Percentiles rank a stretch among this genome's conserved stretches.
phyloP scores from a whole-genome alignment of 2,113 vertebrate genomes.

The Mystacornis crossleyi region DNA sequence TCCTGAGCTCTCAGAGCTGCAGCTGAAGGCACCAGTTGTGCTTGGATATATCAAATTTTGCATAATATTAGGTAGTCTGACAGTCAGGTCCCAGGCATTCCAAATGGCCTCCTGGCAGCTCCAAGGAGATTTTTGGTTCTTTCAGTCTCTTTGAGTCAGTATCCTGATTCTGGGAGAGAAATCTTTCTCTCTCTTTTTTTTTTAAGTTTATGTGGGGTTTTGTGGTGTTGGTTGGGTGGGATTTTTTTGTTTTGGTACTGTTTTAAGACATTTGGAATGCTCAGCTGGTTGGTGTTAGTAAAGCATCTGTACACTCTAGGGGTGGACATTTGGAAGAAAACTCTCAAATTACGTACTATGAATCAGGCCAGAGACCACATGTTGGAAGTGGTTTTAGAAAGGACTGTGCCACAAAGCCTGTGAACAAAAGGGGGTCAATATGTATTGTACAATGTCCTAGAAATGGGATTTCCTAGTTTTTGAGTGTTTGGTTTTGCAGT shows the following conservation, averaged over 20 bases:
- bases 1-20: background rate
- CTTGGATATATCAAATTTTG: background rate
- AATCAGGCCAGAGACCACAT: background rate
- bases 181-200: background rate
- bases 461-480: background rate
- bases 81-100: background rate
- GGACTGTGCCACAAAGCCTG: background rate
- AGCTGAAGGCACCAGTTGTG: background rate
- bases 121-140: background rate
- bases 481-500: background rate
- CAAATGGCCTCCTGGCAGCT: background rate
- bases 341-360: background rate
- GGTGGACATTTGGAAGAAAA: background rate
- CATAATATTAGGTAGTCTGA: background rate
- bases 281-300: background rate
- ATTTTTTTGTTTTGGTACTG: background rate
- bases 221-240: too few relatives aligned
- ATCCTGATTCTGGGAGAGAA: background rate
- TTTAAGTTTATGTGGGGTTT: background rate
- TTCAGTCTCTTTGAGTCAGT: background rate
- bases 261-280: background rate
- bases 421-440: background rate
- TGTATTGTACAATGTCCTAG: rapidly evolving
- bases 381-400: background rate
- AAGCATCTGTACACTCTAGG: background rate